Base-by-base conservation (phyloP, 2,888 invertebrate species). In the Euphydryas editha region DNA sequence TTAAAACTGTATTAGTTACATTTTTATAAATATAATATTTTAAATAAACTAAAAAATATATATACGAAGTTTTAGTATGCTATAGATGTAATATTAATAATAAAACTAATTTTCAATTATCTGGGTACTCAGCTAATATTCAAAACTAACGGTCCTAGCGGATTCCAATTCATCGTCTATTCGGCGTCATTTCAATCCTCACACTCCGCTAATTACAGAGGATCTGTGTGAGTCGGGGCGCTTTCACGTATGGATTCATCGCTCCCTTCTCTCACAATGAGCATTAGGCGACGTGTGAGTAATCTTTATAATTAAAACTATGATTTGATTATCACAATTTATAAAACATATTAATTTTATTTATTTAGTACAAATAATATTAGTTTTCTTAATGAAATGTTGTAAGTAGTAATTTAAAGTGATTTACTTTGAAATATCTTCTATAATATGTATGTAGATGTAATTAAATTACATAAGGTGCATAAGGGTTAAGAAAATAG, bases 141-240 rank as follows among this genome's bases (percentile, higher is more conserved):
- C 54, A 54, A 54, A 36, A 17, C 30, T 17, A 7, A 51, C 11
- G 36, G 36, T 54, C 36, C 36, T 36, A 1, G n/a, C n/a, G n/a
- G 36, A 54, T 36, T 54, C 36, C 30, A 54, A 54, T 36, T 54
- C 54, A 36, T 54, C 51, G 24, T 30, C 54, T 54, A n/a, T 54
- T 17, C 18, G 36, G 30, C 36, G 36, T 7, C 44, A 54, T 59
- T 44, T 51, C 44, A 64, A 59, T 59, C 51, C 44, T 30, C 51
- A 54, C 24, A 20, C 18, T 13, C 55, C 55, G 57, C 63, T 59
- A 64, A 64, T 64, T 64, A 51, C 58, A 59, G 18, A 54, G 58
- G 54, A 59, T 42, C 51, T 58, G 36, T 44, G 58, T 39, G 54
- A 54, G 36, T 54, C 17, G 36, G 30, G 17, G 30, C 36, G 49